These are phyloP conservation scores for Junonia oenone DNA, from an alignment of 2,888 invertebrate species.

Conservation along the genomic window DNA sequence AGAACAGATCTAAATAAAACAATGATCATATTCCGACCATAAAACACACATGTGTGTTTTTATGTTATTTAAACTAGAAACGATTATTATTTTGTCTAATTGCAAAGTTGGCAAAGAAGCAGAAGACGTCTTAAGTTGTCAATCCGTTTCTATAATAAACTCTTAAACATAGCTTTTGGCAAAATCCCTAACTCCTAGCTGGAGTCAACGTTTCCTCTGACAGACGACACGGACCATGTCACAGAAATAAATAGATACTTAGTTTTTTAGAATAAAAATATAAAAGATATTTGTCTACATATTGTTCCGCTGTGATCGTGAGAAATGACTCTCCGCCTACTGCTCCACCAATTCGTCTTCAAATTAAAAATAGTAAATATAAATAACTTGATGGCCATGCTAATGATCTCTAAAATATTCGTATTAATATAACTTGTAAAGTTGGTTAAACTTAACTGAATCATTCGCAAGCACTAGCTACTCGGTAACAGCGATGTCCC, in stretches of 20 bases:
- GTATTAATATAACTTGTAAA: background rate
- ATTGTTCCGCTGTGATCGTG: constrained; percentile 57
- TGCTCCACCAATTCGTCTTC: constrained; percentile 22
- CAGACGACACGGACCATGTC: constrained; percentile 61
- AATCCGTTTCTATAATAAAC: constrained; percentile 64
- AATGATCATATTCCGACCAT: constrained; percentile 43
- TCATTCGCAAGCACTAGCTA: background rate
- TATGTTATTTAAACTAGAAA: constrained; percentile 38
- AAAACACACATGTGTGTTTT: constrained; percentile 42
- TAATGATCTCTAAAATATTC: constrained; percentile 7
- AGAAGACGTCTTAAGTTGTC: constrained; percentile 60
- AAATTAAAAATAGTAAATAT: constrained; percentile 9
- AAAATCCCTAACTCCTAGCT: constrained; percentile 51
- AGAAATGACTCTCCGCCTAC: constrained; percentile 45
- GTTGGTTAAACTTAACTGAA: background rate
- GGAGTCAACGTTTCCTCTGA: constrained; percentile 73
- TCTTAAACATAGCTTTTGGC: constrained; percentile 57
- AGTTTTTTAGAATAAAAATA: constrained; percentile 49
- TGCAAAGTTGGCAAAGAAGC: constrained; percentile 75
- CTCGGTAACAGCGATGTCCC: constrained; percentile 37
- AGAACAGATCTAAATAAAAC: constrained; percentile 46
- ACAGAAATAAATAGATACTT: constrained; percentile 43
- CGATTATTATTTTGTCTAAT: constrained; percentile 61
- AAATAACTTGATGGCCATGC: background rate
- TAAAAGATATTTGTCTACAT: constrained; percentile 44